Evolutionary conservation across 2,888 invertebrate species (phyloP), one percentile per base, ranked within the genome.

Genomic region (Sarcophaga variegata): DNA sequence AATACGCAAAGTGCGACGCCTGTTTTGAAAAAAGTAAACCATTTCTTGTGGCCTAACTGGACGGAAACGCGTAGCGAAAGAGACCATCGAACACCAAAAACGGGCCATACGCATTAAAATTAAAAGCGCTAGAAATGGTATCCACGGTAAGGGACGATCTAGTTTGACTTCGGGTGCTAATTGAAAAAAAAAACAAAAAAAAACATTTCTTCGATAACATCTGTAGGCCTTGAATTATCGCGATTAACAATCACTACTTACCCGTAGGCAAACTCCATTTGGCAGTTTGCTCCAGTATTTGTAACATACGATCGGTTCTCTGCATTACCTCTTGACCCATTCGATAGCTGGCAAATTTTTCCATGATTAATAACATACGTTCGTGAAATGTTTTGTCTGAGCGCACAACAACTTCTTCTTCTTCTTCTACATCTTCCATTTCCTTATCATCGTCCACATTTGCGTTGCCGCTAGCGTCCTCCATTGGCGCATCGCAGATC

Each of bases 221-320:
- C 14, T 14, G 17, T 54, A 1, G 12, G 54, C 5, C 5, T 14
- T 54, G 17, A 37, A 37, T 14, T 54, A 54, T 2, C 12, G 4
- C 3, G 54, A 12, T 54, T 5, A 14, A n/a, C 12, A 72, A 54
- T 45, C 20, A 63, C 86, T 88, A 63, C 86, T 88, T 76, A 93
- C 93, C 91, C 74, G 90, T 90, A 3, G 93, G 93, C 76, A 93
- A 88, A 89, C 93, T 92, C 93, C 93, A 93, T 88, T 92, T 93
- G 17, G 93, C 92, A 14, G 93, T 93, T 47, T 92, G 91, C 88
- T 93, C 93, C 64, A 93, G 78, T 64, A 91, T 83, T 27, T 90
- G 90, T 12, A 93, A 80, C 0, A 89, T 72, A 6, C 90, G 90
- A 89, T 93, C 93, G 62, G 86, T 84, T 22, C 91, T 91, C 62